phyloP scores from a whole-genome alignment of 2,113 vertebrate genomes.

The Hyaena hyaena region DNA sequence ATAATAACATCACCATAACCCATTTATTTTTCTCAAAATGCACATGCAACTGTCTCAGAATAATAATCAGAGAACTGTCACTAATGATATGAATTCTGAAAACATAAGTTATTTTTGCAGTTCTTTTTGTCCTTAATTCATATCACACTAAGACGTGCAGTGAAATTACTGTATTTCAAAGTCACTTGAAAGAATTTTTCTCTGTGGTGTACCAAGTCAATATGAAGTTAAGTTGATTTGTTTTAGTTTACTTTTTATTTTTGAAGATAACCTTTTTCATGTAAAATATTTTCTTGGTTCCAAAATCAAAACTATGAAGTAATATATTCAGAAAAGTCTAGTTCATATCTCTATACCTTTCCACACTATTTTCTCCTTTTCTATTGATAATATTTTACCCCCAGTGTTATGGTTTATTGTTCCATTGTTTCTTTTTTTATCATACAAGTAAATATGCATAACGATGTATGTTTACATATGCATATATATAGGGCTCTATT shows the following conservation, averaged over 20 bases:
- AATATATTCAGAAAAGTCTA: not conserved
- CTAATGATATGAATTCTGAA: not conserved
- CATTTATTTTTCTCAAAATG: not conserved
- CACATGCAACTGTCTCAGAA: not conserved
- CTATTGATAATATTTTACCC: not conserved
- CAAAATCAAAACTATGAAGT: not conserved
- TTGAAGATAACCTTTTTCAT: not conserved
- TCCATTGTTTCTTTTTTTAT: not conserved
- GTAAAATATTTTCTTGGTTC: not conserved
- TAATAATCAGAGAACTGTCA: not conserved
- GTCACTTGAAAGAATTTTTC: not conserved
- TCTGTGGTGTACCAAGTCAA: not conserved
- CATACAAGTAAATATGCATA: not conserved
- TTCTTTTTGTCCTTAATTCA: not conserved
- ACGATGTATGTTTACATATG: not conserved
- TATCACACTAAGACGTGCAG: not conserved
- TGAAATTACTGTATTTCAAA: not conserved
- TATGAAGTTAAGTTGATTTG: not conserved
- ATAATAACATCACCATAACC: not conserved
- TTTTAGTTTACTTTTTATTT: not conserved
- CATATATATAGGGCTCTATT: not conserved
- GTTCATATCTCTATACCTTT: not conserved
- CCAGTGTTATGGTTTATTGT: not conserved
- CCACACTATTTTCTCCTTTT: not conserved
- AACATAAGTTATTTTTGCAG: not conserved